Base-by-base conservation (phyloP, 35 echinoderm and acorn worm species). In the Heliocidaris erythrogramma region DNA sequence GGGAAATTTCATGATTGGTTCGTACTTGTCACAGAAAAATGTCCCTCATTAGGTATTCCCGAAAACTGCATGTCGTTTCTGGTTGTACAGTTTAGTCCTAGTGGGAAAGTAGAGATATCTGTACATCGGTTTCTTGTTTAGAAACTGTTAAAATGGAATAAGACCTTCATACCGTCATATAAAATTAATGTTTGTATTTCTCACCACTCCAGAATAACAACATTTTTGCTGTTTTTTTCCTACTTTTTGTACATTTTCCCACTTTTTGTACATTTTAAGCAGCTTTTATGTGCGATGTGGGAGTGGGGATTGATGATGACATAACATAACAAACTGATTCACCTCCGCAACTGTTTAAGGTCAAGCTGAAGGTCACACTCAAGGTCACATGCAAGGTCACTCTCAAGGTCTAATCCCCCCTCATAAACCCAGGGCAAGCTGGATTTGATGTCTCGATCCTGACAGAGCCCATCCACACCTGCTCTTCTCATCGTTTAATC, bases 371-470 rank as follows among this genome's bases (percentile, higher is more conserved):
- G 52, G 52, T 56, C 52, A 56, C 52, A 56, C 35, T 56, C 21
- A 78, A 78, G 21, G 21, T 78, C 65, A n/a, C 65, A 78, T n/a
- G 8, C 7, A 5, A 78, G 65, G 65, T 78, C 65, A 78, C 21
- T n/a, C 65, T 78, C 65, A 27, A 78, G 65, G 65, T 78, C 65
- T 5, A 78, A 78, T 78, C 65, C 65, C 65, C 14, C 24, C 65
- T 78, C 65, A 5, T 78, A 78, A 78, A 78, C 65, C 65, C 21
- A 42, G 65, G 65, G 21, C 65, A 78, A 78, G 65, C 65, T 78
- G 65, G 65, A 78, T 78, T 78, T 78, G 65, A 78, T 78, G 65
- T n/a, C 65, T 78, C 7, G 65, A 78, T 78, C 65, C 65, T 78
- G 18, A 18, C 59, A 60, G 2, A n/a, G 27, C 65, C 65, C 65